Percentiles rank a stretch among this genome's conserved stretches.
Evolutionary conservation across 1,140 invertebrate species (phyloP).

Genomic region (Pseudomyrmex concolor): DNA sequence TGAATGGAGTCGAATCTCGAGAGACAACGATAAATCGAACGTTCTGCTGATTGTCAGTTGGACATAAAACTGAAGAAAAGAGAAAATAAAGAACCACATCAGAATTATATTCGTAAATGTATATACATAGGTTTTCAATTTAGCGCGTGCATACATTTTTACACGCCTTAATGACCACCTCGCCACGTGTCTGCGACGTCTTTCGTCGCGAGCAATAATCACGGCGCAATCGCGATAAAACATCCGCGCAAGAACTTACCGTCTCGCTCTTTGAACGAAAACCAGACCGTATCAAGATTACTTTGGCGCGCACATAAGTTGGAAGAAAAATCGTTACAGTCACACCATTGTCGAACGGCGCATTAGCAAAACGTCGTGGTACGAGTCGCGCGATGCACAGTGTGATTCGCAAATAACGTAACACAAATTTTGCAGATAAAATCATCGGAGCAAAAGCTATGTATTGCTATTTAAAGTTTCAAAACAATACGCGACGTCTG

Average conservation of each 20-base stretch:
- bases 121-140: not conserved
- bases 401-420: conserved; percentile 49
- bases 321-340: conserved; percentile 69
- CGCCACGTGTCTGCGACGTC: not conserved
- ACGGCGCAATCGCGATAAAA: conserved; percentile 1
- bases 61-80: not conserved
- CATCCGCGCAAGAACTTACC: not conserved
- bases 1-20: conserved; percentile 34
- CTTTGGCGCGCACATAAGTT: conserved; percentile 43
- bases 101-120: not conserved
- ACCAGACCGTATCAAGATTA: conserved; percentile 47
- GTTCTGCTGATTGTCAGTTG: not conserved
- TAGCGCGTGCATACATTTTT: not conserved
- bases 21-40: conserved; percentile 20
- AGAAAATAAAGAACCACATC: too few species aligned
- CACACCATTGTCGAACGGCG: conserved; percentile 29
- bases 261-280: conserved; percentile 57
- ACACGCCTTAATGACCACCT: not conserved
- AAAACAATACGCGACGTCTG: not conserved
- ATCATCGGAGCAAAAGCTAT: not conserved
- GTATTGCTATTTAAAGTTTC: not conserved
- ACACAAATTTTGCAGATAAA: not conserved
- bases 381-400: conserved; percentile 42
- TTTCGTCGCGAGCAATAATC: conserved; percentile 9
- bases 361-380: not conserved